Evolutionary conservation across 64 coral and sea anemone genomes (phyloP).

Genomic region (Montipora efflorescens): DNA sequence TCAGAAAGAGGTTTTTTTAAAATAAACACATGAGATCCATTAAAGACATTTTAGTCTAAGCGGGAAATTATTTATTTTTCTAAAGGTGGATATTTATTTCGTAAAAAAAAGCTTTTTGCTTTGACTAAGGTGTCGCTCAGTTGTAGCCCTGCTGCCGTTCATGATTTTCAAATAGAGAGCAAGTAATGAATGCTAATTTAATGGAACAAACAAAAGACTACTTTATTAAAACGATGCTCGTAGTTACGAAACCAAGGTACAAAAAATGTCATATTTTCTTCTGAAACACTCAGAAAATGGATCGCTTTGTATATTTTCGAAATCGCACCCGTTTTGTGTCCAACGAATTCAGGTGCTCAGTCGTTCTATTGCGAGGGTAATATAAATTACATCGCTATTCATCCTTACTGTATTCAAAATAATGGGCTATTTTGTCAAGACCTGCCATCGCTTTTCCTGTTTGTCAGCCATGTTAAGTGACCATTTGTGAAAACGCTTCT

Average conservation of each 20-base stretch:
- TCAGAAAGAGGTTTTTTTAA: not conserved
- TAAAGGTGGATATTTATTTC: not conserved
- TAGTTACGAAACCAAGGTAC: constrained; percentile 14
- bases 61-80: not conserved
- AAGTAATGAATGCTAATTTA: constrained; percentile 31
- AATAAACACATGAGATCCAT: constrained; percentile 6
- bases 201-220: constrained; percentile 20
- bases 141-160: not conserved
- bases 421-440: not conserved
- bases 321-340: not conserved
- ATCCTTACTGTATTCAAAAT: not conserved
- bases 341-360: constrained; percentile 11
- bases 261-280: constrained; percentile 34
- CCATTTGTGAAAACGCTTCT: not conserved
- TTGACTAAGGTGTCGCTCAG: not conserved
- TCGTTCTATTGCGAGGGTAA: not conserved
- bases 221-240: constrained; percentile 1
- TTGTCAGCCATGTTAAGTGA: not conserved
- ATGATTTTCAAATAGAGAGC: not conserved
- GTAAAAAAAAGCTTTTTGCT: not conserved
- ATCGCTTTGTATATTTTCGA: not conserved
- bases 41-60: not conserved
- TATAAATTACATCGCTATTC: constrained; percentile 13
- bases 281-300: constrained; percentile 3
- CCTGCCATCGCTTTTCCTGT: not conserved